Percentiles rank a stretch among this genome's conserved stretches.
Evolutionary conservation across 2,113 vertebrate species (phyloP).

Genomic region (Pithys albifrons): DNA sequence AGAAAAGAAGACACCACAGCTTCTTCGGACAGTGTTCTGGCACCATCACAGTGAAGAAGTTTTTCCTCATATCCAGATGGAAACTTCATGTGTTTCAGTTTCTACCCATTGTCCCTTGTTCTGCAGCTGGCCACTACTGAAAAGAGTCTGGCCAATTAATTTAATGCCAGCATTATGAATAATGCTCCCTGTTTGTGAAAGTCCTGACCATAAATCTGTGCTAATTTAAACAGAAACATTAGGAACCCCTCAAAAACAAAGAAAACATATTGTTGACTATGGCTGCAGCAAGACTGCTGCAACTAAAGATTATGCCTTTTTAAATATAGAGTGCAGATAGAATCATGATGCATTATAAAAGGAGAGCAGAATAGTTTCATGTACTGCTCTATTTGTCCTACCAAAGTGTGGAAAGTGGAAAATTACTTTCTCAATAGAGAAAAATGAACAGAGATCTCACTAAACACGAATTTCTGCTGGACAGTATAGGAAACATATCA

Average conservation of each 20-base stretch:
- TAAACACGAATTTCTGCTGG: not conserved
- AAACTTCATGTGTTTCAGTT: not conserved
- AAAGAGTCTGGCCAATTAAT: not conserved
- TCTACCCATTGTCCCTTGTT: not conserved
- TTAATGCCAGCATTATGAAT: not conserved
- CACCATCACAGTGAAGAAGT: not conserved
- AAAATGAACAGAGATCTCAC: not conserved
- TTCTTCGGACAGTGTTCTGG: not conserved
- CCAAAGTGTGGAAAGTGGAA: not conserved
- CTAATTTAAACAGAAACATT: not conserved
- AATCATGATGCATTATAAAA: not conserved
- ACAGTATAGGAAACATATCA: not conserved
- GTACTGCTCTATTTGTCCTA: not conserved
- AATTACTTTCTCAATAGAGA: not conserved
- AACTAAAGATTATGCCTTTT: not conserved
- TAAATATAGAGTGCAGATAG: not conserved
- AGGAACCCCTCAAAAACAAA: not conserved
- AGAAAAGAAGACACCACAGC: not conserved
- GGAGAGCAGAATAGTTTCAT: not conserved
- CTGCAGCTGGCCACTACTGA: not conserved
- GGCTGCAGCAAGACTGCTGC: not conserved
- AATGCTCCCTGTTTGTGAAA: not conserved
- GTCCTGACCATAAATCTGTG: not conserved
- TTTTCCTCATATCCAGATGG: not conserved
- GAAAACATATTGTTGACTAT: not conserved